phyloP scores from a whole-genome alignment of 2,797 vertebrate species.

The Poecile montanus region DNA sequence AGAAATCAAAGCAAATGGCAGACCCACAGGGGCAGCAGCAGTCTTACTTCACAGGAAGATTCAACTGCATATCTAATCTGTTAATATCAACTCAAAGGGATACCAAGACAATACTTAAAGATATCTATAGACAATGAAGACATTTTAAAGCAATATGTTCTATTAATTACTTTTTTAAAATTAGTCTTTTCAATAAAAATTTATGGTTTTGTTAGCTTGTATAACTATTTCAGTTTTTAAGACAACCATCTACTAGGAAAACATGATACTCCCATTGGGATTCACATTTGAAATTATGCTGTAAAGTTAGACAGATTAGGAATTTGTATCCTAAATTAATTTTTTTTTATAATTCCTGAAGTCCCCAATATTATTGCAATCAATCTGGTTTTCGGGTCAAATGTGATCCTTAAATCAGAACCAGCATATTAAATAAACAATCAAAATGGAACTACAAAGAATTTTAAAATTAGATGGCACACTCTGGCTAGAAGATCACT shows the following conservation, averaged over 20 bases:
- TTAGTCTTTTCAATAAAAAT: not conserved
- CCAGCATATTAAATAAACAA: not conserved
- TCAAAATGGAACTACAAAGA: not conserved
- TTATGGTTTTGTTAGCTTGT: not conserved
- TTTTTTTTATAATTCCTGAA: not conserved
- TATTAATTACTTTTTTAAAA: not conserved
- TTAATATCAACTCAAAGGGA: slow-evolving; percentile 1
- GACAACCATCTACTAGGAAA: not conserved
- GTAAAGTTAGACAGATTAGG: not conserved
- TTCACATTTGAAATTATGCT: not conserved
- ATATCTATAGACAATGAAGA: not conserved
- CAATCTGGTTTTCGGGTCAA: not conserved
- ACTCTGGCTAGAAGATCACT: not conserved
- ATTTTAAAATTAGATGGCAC: not conserved
- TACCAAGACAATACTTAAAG: not conserved
- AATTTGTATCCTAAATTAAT: not conserved
- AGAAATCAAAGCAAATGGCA: not conserved
- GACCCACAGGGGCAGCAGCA: not conserved
- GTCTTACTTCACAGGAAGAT: not conserved
- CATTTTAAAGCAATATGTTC: not conserved
- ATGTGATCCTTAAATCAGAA: not conserved
- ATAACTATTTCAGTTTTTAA: not conserved
- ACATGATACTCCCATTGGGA: not conserved
- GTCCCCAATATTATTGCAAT: not conserved
- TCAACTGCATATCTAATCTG: not conserved